phyloP scores from a whole-genome alignment of 2,113 vertebrate genomes.

The Trochalopteron elliotii region DNA sequence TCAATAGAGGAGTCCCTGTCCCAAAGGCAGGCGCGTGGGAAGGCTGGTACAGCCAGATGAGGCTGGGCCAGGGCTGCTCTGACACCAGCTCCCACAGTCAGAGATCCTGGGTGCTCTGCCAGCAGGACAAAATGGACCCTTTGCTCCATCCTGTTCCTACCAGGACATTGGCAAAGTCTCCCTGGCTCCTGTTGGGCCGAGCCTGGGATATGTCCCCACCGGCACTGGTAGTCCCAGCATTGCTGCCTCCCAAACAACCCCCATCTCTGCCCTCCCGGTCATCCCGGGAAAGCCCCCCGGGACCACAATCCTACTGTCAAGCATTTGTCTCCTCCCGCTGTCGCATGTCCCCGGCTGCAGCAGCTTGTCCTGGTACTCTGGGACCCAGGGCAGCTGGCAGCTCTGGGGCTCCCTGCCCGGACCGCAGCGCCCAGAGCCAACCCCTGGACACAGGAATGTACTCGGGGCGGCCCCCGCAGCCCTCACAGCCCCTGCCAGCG shows the following conservation, averaged over 20 bases:
- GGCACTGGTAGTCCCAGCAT: accelerated
- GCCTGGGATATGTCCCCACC: accelerated
- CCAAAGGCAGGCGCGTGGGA: neutral
- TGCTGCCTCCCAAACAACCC: neutral
- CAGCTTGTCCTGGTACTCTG: neutral
- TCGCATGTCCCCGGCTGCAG: neutral
- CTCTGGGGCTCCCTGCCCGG: neutral
- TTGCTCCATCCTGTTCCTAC: neutral
- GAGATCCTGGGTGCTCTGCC: neutral
- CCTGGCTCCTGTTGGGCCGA: neutral
- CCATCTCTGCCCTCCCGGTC: neutral
- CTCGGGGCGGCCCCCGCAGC: neutral
- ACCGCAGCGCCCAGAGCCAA: neutral
- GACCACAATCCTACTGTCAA: neutral
- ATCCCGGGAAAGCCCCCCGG: neutral
- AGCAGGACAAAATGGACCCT: neutral
- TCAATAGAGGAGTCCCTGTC: neutral
- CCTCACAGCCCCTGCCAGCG: neutral
- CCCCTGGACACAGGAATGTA: neutral
- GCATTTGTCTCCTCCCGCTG: neutral
- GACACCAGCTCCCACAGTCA: neutral
- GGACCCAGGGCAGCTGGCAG: neutral
- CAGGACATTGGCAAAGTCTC: neutral
- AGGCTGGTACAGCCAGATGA: conserved; percentile 9
- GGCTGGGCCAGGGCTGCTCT: neutral